A percentile compares a stretch with the other conserved stretches of the same genome.
Conservation (phyloP, 2,797 vertebrate genomes). For the Poecile montanus region DNA sequence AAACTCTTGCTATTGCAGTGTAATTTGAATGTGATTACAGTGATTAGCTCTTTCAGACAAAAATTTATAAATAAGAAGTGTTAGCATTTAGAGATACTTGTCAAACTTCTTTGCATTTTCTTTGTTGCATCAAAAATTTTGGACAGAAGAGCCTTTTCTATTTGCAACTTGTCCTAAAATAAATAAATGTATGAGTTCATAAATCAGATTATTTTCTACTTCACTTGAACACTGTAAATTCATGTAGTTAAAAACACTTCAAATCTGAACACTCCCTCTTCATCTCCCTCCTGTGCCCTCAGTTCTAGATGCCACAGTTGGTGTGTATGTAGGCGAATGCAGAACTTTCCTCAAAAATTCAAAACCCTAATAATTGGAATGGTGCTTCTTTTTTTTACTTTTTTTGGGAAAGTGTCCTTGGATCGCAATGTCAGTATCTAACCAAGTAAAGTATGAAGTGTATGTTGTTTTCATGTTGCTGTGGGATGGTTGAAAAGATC, state of each 20-base stretch:
- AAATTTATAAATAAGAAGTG: neutral
- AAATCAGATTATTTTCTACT: neutral
- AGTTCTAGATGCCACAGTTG: neutral
- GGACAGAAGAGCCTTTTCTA: neutral
- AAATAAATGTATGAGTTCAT: neutral
- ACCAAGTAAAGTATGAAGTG: neutral
- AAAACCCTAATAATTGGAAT: neutral
- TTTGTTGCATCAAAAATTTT: neutral
- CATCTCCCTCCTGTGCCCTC: neutral
- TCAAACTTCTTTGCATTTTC: neutral
- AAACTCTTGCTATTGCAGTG: neutral
- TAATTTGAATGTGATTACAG: slow-evolving; percentile 20
- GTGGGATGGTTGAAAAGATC: neutral
- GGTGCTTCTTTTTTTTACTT: neutral
- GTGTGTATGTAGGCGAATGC: neutral
- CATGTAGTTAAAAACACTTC: neutral
- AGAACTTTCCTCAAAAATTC: neutral
- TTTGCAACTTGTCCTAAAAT: neutral
- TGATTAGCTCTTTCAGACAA: slow-evolving; percentile 7
- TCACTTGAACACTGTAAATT: neutral
- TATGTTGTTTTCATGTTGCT: neutral
- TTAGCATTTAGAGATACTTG: neutral
- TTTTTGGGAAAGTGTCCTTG: neutral
- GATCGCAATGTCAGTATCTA: neutral
- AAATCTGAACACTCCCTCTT: neutral